A percentile compares a stretch with the other conserved stretches of the same genome.
These are phyloP conservation scores for Dromius quadrimaculatus DNA, from an alignment of 2,888 invertebrate species.

Conservation along the genomic window DNA sequence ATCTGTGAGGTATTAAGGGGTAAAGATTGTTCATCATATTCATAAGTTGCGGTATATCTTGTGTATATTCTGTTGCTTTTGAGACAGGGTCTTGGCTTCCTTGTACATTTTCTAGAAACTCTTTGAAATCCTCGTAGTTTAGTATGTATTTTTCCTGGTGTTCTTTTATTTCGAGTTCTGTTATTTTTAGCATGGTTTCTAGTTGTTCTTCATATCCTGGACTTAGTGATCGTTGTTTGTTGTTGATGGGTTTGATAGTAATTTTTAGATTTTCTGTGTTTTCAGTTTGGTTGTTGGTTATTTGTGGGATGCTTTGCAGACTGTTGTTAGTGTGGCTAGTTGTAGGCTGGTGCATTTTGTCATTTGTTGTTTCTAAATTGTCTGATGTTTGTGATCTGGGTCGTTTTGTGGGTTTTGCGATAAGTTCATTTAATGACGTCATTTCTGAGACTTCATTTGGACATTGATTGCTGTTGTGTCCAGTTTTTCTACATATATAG, in stretches of 20 bases:
- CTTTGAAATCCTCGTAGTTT: too few relatives aligned
- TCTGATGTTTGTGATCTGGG: conserved; percentile 3
- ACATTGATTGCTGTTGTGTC: conserved; percentile 53
- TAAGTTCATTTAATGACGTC: background rate
- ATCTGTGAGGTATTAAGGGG: conserved; percentile 18
- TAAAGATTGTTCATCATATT: conserved; percentile 41
- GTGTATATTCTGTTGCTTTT: conserved; percentile 26
- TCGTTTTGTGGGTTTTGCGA: background rate
- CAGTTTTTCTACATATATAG: conserved; percentile 55
- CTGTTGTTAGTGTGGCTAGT: background rate
- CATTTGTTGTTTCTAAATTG: background rate
- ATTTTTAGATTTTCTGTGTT: background rate
- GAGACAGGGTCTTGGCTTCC: background rate
- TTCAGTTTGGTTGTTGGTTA: background rate
- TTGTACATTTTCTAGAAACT: background rate
- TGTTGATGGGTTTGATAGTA: background rate
- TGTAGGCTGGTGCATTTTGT: background rate
- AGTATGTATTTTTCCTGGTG: conserved; percentile 8
- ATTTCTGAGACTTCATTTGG: background rate
- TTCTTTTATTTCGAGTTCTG: conserved; percentile 7
- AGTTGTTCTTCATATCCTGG: too few relatives aligned
- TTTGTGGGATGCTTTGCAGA: background rate
- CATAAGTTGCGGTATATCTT: conserved; percentile 37
- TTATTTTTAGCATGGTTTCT: background rate
- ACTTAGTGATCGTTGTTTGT: background rate